Evolutionary conservation across 2,888 invertebrate species (phyloP), one percentile per base, ranked within the genome.

Genomic region (Scelioninae gen. 2): DNA sequence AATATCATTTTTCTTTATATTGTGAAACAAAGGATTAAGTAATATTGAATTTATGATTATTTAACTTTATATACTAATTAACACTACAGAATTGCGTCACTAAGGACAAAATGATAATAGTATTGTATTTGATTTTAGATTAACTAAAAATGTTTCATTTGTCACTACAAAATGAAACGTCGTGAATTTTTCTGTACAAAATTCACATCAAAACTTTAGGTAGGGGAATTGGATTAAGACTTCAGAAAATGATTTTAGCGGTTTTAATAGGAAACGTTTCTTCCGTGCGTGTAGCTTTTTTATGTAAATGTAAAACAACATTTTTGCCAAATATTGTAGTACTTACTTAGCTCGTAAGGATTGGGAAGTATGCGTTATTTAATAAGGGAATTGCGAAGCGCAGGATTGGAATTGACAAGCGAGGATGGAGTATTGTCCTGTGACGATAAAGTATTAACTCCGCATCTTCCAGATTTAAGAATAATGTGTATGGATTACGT

Each of bases 301-400:
- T 86, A 86, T 84, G 82, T 83, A 85, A 79, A 81, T 79, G 79
- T 81, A 81, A 82, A 81, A 78, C 68, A 74, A 78, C 81, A 78
- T 83, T 84, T 69, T 84, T 84, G 83, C 84, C 84, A 85, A 85
- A 84, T 84, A 84, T 83, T 75, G 82, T 82, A 86, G 85, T 86
- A 86, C 85, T 86, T 86, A 86, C 48, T 81, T 85, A 81, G 80
- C 75, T 77, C 71, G 69, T 81, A 81, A 81, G 80, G 53, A 50
- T 64, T 31, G 37, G 69, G 76, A 76, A 71, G 65, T 53, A 61
- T 65, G 74, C 70, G 64, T 68, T 58, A 74, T 46, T 55, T 35
- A 50, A 39, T 46, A 48, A 53, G 35, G 37, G 41, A 64, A 61
- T 67, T 61, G 45, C 50, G 48, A 13, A 37, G 13, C 19, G 50